phyloP scores from a whole-genome alignment of 2,797 vertebrate genomes.

The Lacerta viridis region DNA sequence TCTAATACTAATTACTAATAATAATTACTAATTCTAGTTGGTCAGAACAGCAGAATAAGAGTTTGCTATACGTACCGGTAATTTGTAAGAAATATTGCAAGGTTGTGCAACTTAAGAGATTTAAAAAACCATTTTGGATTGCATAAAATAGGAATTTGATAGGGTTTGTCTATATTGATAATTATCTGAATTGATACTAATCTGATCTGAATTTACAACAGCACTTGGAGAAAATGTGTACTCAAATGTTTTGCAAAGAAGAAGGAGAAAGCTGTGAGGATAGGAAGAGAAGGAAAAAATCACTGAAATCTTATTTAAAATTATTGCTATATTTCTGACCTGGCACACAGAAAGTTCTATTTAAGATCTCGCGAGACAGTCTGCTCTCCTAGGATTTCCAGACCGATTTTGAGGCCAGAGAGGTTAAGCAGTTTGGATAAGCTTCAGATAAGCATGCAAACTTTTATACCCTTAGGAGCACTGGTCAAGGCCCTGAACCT shows the following conservation, averaged over 20 bases:
- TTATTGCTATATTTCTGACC: slow-evolving; percentile 56
- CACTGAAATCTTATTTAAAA: slow-evolving; percentile 41
- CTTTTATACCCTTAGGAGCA: slow-evolving; percentile 47
- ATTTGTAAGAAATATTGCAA: neutral
- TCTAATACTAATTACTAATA: too few relatives aligned
- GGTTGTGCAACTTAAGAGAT: neutral
- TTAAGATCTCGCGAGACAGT: slow-evolving; percentile 63
- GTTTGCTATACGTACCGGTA: neutral
- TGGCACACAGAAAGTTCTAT: slow-evolving; percentile 56
- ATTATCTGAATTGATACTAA: neutral
- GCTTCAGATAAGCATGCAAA: slow-evolving; percentile 65
- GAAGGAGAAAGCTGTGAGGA: neutral
- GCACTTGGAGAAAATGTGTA: slow-evolving; percentile 1
- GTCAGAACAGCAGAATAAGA: slow-evolving; percentile 4
- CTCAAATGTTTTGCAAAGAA: neutral
- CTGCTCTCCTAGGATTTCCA: slow-evolving; percentile 54
- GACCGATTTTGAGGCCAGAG: slow-evolving; percentile 63
- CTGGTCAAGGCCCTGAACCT: slow-evolving; percentile 52
- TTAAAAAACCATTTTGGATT: neutral
- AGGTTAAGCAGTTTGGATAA: slow-evolving; percentile 69
- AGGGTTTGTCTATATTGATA: neutral
- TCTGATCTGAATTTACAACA: slow-evolving; percentile 1
- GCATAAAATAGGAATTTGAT: slow-evolving; percentile 5
- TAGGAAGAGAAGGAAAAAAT: neutral
- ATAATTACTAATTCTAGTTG: neutral